Conservation (phyloP, 2,797 vertebrate genomes). For the Labroides dimidiatus region DNA sequence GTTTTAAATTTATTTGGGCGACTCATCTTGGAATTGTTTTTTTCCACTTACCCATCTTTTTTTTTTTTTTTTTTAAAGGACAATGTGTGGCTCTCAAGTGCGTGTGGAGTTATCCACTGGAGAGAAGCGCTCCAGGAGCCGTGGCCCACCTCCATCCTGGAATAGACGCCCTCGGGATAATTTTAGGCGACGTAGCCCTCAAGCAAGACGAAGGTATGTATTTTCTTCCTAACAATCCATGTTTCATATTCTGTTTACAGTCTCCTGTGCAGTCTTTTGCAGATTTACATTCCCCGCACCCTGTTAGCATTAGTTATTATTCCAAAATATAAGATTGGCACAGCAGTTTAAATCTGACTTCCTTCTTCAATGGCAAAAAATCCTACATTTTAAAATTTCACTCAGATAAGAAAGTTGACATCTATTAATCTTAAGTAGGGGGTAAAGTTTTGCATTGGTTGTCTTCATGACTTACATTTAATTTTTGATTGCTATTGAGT, state of each 20-base stretch:
- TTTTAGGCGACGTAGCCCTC: constrained; percentile 90
- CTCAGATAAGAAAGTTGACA: constrained; percentile 16
- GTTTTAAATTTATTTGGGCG: background rate
- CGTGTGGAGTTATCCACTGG: constrained; percentile 97
- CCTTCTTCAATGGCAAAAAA: constrained; percentile 1
- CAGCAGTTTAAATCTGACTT: constrained; percentile 20
- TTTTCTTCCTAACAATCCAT: background rate
- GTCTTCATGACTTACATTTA: background rate
- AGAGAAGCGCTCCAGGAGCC: constrained; percentile 95
- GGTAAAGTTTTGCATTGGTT: constrained; percentile 3
- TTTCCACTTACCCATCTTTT: background rate
- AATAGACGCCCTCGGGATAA: constrained; percentile 93
- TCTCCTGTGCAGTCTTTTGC: constrained; percentile 24
- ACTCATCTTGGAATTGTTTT: background rate
- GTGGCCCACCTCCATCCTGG: constrained; percentile 95
- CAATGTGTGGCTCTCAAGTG: constrained; percentile 94
- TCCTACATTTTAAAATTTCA: background rate
- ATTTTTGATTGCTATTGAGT: constrained; percentile 2
- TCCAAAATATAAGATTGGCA: constrained; percentile 16
- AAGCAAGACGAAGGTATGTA: constrained; percentile 91
- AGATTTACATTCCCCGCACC: constrained; percentile 27
- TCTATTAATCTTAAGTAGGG: background rate
- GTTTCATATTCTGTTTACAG: background rate
- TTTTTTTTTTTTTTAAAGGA: constrained; percentile 78
- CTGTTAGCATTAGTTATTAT: constrained; percentile 5